Percentiles rank a stretch among this genome's conserved stretches.
Conservation (phyloP, 2,797 vertebrate genomes). For the Dromococcyx pavoninus region DNA sequence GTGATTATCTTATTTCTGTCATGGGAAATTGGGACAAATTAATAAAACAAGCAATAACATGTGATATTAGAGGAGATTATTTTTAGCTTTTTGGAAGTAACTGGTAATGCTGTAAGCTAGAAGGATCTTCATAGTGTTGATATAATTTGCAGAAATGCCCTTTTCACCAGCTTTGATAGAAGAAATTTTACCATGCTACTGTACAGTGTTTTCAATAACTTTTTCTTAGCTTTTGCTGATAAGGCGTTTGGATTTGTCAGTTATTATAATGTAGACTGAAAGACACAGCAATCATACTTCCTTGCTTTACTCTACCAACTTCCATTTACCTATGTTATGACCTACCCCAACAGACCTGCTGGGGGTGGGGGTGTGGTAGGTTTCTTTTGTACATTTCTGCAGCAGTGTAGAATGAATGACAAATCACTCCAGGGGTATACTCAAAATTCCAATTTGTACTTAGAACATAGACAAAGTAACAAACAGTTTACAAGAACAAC, state of each 20-base stretch:
- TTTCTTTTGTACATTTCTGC: no score
- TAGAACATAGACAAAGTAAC: no score
- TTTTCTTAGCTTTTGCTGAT: background rate
- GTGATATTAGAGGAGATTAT: background rate
- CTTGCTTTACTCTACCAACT: background rate
- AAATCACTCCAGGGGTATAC: no score
- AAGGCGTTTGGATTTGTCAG: background rate
- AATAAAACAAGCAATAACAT: background rate
- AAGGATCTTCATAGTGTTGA: background rate
- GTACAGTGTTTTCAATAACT: background rate
- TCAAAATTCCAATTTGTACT: no score
- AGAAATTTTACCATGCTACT: background rate
- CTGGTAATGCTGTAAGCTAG: background rate
- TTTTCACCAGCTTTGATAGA: background rate
- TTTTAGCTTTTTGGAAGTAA: background rate
- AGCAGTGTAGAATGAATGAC: no score
- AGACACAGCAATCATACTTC: background rate
- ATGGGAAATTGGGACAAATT: background rate
- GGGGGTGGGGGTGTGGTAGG: no score
- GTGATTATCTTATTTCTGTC: background rate
- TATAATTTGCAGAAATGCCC: background rate
- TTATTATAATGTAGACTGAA: background rate
- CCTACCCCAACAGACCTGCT: no score
- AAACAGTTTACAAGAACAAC: no score
- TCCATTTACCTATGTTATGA: background rate